Percentiles rank a stretch among this genome's conserved stretches.
phyloP scores from a whole-genome alignment of 2,113 vertebrate species.

The Clarias batrachus region DNA sequence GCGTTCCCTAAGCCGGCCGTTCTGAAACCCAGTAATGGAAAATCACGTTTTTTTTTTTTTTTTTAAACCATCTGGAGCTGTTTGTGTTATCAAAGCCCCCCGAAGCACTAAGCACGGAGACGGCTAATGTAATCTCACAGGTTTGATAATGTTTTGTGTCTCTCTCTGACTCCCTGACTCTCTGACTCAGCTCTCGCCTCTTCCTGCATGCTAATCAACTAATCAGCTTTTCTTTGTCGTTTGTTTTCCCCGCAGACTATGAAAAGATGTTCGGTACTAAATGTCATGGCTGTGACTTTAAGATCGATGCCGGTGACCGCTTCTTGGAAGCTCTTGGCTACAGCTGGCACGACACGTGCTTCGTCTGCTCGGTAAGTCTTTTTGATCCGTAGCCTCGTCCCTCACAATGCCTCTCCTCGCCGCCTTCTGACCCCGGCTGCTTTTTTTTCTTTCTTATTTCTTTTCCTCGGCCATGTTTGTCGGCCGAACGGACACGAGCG shows the following conservation, averaged over 20 bases:
- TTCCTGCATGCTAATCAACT: conserved; percentile 1
- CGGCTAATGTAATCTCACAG: conserved; percentile 16
- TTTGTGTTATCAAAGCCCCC: conserved; percentile 66
- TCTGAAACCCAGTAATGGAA: conserved; percentile 60
- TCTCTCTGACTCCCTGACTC: conserved; percentile 6
- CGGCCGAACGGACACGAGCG: conserved; percentile 20
- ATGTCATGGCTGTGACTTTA: conserved; percentile 98
- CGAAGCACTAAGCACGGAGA: conserved; percentile 41
- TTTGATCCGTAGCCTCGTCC: conserved; percentile 63
- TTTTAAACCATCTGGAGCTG: conserved; percentile 64
- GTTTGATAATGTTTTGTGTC: background rate
- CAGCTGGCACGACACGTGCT: conserved; percentile 99
- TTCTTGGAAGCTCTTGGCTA: conserved; percentile 97
- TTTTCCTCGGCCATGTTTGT: background rate
- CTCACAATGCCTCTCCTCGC: conserved; percentile 54
- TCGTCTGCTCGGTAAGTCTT: conserved; percentile 94
- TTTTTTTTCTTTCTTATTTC: background rate
- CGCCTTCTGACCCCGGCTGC: conserved; percentile 34
- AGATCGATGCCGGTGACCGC: conserved; percentile 97
- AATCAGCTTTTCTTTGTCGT: conserved; percentile 2
- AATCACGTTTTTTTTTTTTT: conserved; percentile 53
- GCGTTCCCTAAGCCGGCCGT: conserved; percentile 56
- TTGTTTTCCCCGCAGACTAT: conserved; percentile 78
- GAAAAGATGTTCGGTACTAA: conserved; percentile 99
- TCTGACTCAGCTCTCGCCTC: background rate